Conservation (phyloP, 2,888 invertebrate genomes). For the Bhutanitis thaidina region DNA sequence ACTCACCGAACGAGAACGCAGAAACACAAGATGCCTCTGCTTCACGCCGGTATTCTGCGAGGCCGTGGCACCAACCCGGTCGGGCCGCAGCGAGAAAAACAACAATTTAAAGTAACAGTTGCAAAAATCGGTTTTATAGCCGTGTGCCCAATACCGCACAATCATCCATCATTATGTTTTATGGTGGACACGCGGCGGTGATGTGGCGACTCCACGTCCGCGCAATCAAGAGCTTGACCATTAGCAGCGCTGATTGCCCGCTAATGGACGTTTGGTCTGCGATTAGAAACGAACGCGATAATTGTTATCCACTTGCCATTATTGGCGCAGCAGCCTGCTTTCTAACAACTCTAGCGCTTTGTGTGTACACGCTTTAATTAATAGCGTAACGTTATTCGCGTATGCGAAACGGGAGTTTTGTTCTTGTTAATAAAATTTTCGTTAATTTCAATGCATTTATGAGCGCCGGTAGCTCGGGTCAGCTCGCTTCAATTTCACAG, state of each 20-base stretch:
- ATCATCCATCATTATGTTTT: slow-evolving; percentile 19
- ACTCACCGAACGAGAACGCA: no score
- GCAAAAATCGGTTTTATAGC: slow-evolving; percentile 5
- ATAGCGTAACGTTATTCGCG: not conserved
- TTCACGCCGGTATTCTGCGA: no score
- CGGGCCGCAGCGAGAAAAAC: no score
- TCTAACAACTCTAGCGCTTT: slow-evolving; percentile 5
- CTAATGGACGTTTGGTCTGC: slow-evolving; percentile 25
- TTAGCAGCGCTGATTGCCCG: slow-evolving; percentile 22
- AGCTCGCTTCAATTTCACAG: no score
- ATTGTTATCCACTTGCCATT: slow-evolving; percentile 22
- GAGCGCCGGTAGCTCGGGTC: no score
- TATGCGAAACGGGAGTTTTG: not conserved
- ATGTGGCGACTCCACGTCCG: slow-evolving; percentile 11
- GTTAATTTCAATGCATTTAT: no score
- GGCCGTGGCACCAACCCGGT: no score
- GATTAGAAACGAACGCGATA: slow-evolving; percentile 22
- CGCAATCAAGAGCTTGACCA: slow-evolving; percentile 19
- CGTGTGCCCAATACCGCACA: slow-evolving; percentile 13
- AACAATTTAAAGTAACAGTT: not conserved
- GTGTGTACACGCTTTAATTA: not conserved
- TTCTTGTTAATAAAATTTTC: not conserved
- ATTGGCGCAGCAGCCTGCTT: slow-evolving; percentile 9
- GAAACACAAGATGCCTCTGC: no score
- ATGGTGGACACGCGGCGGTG: slow-evolving; percentile 18